Evolutionary conservation across 2,797 vertebrate genomes (phyloP), one percentile per base, ranked within the genome.

Genomic region (Mormyrops attenuatus): DNA sequence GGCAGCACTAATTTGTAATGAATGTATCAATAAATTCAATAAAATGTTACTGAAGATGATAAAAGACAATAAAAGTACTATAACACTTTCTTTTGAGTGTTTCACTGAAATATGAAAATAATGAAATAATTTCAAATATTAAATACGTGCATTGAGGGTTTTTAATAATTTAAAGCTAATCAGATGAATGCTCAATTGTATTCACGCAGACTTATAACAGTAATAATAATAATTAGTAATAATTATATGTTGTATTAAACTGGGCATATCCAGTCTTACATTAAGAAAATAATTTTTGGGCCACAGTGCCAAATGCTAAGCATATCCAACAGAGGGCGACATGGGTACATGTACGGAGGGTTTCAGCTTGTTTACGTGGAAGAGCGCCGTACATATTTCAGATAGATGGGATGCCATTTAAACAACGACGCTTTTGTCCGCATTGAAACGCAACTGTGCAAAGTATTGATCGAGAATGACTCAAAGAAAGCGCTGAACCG

Each of bases 321-420:
- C 0, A 44, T 41, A 44, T 66, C 87, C 87, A 69, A 26, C 87
- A 88, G 87, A 53, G 55, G 87, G 87, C 87, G 57, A 88, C 41
- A 34, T 63, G 22, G 13, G 41, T 41, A 47, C 55, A 26, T 49
- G 9, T 13, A 88, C 1, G 11, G 0, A 3, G 41, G 7, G 20
- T 49, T 50, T 49, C 4, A 26, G 20, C 57, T 88, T 88, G 38
- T 63, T 66, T 66, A 88, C 34, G 26, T 41, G 38, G 13, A 53
- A 30, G 9, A 66, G 44, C 11, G 26, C 9, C 17, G 38, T 41
- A 30, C 20, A 88, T 66, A n/a, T 47, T 63, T 66, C 55, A 22
- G 22, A 85, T 52, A 85, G 82, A 85, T 50, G 6, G 44, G 52
- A 57, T 87, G 30, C 38, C 22, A 47, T 66, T 26, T 53, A 88